Evolutionary conservation across 2,797 vertebrate species (phyloP).

Genomic region (Dromococcyx pavoninus): DNA sequence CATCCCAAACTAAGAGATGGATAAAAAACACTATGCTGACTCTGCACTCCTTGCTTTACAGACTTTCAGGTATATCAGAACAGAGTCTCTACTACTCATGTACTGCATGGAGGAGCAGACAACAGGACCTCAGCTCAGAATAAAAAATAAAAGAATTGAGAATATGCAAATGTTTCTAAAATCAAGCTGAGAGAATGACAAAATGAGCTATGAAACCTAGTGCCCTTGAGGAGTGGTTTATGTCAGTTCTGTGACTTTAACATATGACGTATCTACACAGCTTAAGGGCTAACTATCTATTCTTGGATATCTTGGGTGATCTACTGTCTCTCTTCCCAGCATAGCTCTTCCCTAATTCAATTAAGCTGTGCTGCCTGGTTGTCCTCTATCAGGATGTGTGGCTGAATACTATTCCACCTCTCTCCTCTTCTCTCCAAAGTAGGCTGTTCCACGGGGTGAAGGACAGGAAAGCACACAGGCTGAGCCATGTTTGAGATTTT

Average conservation of each 20-base stretch:
- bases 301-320: not conserved
- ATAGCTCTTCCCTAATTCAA: not conserved
- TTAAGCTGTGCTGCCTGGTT: not conserved
- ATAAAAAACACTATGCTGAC: not conserved
- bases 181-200: not conserved
- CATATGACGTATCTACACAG: not conserved
- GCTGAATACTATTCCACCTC: not conserved
- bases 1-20: not conserved
- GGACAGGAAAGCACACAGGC: not conserved
- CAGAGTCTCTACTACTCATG: not conserved
- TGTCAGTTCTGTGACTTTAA: not conserved
- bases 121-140: not conserved
- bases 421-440: not conserved
- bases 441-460: not conserved
- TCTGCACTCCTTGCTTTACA: not conserved
- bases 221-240: not conserved
- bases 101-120: rapidly evolving
- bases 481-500: not conserved
- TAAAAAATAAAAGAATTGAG: not conserved
- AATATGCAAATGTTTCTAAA: not conserved
- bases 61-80: not conserved
- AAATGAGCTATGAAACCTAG: not conserved
- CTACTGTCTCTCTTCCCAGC: not conserved
- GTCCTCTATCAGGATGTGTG: not conserved
- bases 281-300: not conserved